Percentiles rank a stretch among this genome's conserved stretches.
These are phyloP conservation scores for Cryptotermes secundus DNA, from an alignment of 1,140 invertebrate genomes.

Conservation along the genomic window DNA sequence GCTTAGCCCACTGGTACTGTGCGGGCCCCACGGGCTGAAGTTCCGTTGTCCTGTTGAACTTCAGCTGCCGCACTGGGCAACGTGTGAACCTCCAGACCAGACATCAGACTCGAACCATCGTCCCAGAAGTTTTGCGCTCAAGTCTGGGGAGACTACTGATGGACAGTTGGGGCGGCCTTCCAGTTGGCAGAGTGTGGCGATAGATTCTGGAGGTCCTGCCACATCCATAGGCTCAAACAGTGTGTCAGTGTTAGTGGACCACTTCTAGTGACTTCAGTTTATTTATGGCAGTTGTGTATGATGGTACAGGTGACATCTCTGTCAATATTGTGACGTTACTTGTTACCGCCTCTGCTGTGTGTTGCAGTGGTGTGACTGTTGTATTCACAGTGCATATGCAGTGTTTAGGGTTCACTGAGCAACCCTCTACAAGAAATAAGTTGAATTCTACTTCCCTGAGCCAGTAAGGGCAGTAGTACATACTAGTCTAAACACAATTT, in stretches of 20 bases:
- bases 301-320: no score
- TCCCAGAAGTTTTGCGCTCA: conserved; percentile 22
- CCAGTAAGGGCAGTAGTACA: no score
- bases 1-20: conserved; percentile 91
- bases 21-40: conserved; percentile 87
- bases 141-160: background rate
- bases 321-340: no score
- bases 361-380: no score
- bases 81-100: conserved; percentile 4
- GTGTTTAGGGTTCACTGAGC: no score
- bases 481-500: no score
- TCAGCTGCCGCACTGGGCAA: conserved; percentile 69
- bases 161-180: background rate
- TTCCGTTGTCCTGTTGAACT: conserved; percentile 87
- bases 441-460: no score
- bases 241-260: conserved; percentile 25
- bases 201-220: background rate
- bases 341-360: no score
- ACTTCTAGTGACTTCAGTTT: conserved; percentile 2
- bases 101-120: background rate
- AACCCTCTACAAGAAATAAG: no score
- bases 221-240: conserved; percentile 21
- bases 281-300: background rate
- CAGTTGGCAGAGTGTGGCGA: background rate
- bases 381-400: no score